Conservation (phyloP, 2,113 vertebrate genomes). For the Brachypodius melanocephalos region DNA sequence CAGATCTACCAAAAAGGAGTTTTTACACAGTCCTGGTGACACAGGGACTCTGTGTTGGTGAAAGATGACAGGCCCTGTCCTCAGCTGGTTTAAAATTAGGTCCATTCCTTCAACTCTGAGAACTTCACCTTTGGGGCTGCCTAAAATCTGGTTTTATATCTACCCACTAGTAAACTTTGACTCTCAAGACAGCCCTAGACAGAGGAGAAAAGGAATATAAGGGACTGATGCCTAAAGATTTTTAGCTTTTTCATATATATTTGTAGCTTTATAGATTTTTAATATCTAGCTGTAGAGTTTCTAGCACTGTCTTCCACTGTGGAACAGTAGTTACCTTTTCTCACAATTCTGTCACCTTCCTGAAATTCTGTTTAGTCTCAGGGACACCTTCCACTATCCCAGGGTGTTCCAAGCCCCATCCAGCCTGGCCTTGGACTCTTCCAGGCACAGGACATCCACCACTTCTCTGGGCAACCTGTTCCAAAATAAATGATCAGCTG, state of each 20-base stretch:
- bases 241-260: not conserved
- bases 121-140: not conserved
- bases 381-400: not conserved
- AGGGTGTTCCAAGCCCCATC: not conserved
- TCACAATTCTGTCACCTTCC: not conserved
- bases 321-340: not conserved
- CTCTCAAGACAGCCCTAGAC: not conserved
- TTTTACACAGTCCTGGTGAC: not conserved
- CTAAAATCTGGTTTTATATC: not conserved
- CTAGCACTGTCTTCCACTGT: not conserved
- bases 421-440: not conserved
- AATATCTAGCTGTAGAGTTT: too few species aligned
- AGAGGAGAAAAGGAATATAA: not conserved
- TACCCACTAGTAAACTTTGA: not conserved
- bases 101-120: not conserved
- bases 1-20: not conserved
- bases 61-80: not conserved
- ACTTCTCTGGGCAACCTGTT: not conserved
- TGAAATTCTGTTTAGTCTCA: not conserved
- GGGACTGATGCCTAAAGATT: not conserved
- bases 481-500: not conserved
- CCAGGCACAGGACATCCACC: not conserved
- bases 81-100: not conserved
- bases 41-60: accelerated
- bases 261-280: not conserved